Base-by-base conservation (phyloP, 2,888 invertebrate genomes). In the Protophormia terraenovae region DNA sequence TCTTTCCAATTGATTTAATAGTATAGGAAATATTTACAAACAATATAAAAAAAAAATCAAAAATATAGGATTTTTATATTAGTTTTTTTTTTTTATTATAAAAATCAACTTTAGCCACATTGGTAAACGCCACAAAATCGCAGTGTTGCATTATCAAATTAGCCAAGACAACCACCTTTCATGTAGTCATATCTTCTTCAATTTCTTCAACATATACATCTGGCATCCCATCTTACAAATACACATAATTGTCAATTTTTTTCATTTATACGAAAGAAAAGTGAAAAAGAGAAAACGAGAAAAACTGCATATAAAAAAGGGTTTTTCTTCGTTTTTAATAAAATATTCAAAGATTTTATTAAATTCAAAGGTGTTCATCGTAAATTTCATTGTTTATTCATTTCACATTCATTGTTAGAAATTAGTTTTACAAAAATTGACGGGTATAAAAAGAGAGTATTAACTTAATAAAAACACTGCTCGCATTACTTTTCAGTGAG, bases 271-370 rank as follows among this genome's bases (percentile, higher is more conserved):
- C 72, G 80, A 84, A 71, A 81, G 84, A 84, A 80, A 72, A 87
- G 81, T 84, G 22, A 71, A 72, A 85, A 80, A 71, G 53, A 77
- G 47, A 78, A 80, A 80, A 84, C 80, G 76, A 76, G 81, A 86
- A 67, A 50, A 83, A 71, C 76, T 76, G 58, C 71, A 69, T 75
- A 55, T 73, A 29, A 83, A 32, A 50, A 73, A 81, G 41, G 72
- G 27, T 78, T 76, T 83, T 85, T 83, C 86, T 78, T 80, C 62
- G 81, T 87, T 76, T 82, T 85, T 67, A 79, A 84, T 38, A 81
- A 83, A 86, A 81, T 81, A 84, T 84, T 86, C 55, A 45, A 32
- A 67, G 41, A 72, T 62, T 67, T 81, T 72, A 72, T 73, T 66
- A 71, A 47, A 69, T 55, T 27, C 24, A n/a, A 80, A 19, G 38